Evolutionary conservation across 1,140 invertebrate species (phyloP), one percentile per base, ranked within the genome.

Genomic region (Achroia grisella): DNA sequence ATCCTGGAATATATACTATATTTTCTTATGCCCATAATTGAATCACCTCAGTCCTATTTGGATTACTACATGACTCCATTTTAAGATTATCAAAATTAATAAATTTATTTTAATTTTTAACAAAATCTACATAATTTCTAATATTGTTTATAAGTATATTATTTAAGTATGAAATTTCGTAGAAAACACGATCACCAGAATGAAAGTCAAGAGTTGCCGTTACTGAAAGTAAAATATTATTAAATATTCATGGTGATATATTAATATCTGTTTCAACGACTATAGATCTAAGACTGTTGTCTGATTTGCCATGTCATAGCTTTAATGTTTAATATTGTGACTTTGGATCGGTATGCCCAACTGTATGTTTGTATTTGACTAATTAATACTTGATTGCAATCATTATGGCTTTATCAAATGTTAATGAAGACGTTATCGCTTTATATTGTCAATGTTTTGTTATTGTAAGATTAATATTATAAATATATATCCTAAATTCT

Each of bases 401-500:
- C 66, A 66, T 64, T 71, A 63, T 62, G 64, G 66, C 75, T 80
- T 76, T 78, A 80, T 72, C 33, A 55, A 73, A 76, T 78, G 80
- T 84, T 84, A 73, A 66, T 75, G 50, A 76, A 71, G 71, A 64
- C 71, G 69, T 81, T 80, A 80, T 57, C 59, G 76, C 80, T 81
- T 83, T 70, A 52, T 44, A 77, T 71, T 77, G 68, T 78, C 75
- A 65, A 81, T 80, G 80, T 84, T 84, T 69, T 84, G 80, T 84
- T 84, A 84, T 75, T 55, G 57, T 71, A 81, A 61, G 62, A 78
- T 75, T 75, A 72, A 71, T 79, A 80, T 72, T 81, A 76, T 67
- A 79, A 78, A 80, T 80, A 81, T 84, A 73, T 84, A 84, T 84
- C 77, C 62, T 71, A 81, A 84, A 81, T 80, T 81, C 65, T 81